Evolutionary conservation across 2,797 vertebrate species (phyloP).

Genomic region (Oreortyx pictus): DNA sequence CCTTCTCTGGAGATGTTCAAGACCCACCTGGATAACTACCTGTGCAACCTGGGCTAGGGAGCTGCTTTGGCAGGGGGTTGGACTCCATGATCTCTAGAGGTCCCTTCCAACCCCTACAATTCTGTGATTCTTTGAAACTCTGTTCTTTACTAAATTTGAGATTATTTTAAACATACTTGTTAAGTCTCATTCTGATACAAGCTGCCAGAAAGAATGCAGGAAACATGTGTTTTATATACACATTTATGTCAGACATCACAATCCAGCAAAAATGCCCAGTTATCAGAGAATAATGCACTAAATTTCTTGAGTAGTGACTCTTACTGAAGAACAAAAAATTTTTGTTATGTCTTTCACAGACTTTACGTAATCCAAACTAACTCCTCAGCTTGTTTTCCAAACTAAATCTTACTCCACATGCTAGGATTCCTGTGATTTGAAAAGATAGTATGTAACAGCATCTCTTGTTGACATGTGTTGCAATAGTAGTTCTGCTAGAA

Average conservation of each 20-base stretch:
- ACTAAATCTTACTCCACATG: not conserved
- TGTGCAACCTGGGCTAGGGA: too few relatives aligned
- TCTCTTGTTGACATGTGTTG: slow-evolving; percentile 14
- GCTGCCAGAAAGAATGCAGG: not conserved
- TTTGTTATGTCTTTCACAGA: not conserved
- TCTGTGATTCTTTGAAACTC: not conserved
- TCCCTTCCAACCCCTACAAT: too few relatives aligned
- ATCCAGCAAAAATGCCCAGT: not conserved
- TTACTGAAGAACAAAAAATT: not conserved
- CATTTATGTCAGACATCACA: not conserved
- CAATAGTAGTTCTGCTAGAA: slow-evolving; percentile 36
- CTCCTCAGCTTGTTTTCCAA: slow-evolving; percentile 11
- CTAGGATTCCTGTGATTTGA: not conserved
- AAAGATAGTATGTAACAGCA: slow-evolving; percentile 6
- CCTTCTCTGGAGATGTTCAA: too few relatives aligned
- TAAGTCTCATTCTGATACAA: not conserved
- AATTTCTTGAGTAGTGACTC: not conserved
- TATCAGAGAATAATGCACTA: not conserved
- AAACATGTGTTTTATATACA: not conserved
- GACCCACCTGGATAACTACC: too few relatives aligned
- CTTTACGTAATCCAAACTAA: not conserved
- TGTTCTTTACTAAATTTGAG: not conserved
- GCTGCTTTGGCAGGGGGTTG: too few relatives aligned
- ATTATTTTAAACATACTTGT: not conserved
- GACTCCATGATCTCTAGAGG: too few relatives aligned